Base-by-base conservation (phyloP, 2,888 invertebrate genomes). In the Xylophagus ater region DNA sequence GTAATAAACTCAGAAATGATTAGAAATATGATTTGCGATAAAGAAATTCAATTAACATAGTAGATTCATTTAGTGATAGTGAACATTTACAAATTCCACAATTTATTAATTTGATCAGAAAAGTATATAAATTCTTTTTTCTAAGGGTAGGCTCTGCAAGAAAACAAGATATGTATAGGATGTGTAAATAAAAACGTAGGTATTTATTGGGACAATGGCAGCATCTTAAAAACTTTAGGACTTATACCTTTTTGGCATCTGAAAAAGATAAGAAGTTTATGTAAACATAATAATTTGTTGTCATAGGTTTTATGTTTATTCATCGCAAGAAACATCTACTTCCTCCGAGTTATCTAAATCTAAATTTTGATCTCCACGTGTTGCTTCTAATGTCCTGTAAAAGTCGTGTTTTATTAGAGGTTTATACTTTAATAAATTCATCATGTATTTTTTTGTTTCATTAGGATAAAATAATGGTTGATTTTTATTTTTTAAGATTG, bases 271-370 rank as follows among this genome's bases (percentile, higher is more conserved):
- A 31, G n/a, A 10, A 37, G 12, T 26, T 13, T 18, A 28, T 33
- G 12, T 33, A 8, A 29, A 18, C 10, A 21, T 28, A 17, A 17
- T 35, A 20, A 4, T 35, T 26, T 14, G 4, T 34, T 18, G 12
- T 28, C 25, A 29, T 10, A 23, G 6, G 17, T 38, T 18, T 18
- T 31, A 17, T 31, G 18, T 33, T 21, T 21, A 21, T 33, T 33
- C 33, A 33, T 21, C 21, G 12, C 21, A 33, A 21, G 3, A 33
- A 33, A 21, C 20, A 33, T 33, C 23, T 33, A 6, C 33, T 33
- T 33, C 33, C 18, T 17, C 32, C 33, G 17, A 33, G 33, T 33
- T 33, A 33, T 33, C 21, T 23, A 33, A 33, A 33, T 33, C 3
- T 33, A 33, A 33, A 33, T 33, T 33, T 23, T 33, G 21, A 21